Conservation (phyloP, 2,113 vertebrate species). For the Himantopus leucocephalus region DNA sequence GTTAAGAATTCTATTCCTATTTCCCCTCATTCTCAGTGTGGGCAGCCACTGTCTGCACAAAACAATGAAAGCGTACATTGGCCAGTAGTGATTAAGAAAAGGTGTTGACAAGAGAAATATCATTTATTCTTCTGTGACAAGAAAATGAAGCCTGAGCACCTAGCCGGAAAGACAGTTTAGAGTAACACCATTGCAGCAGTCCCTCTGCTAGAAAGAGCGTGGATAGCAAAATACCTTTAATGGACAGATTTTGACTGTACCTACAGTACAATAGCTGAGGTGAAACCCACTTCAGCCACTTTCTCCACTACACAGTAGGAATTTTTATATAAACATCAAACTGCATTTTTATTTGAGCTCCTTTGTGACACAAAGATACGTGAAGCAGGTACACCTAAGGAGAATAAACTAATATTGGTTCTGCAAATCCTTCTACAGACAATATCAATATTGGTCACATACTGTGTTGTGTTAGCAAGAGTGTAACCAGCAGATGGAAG, state of each 20-base stretch:
- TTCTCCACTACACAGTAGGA: not conserved
- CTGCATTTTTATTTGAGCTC: not conserved
- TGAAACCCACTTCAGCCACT: not conserved
- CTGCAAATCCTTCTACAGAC: not conserved
- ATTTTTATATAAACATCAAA: not conserved
- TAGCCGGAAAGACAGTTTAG: not conserved
- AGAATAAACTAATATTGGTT: not conserved
- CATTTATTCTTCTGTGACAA: not conserved
- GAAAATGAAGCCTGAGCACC: not conserved
- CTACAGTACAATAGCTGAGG: not conserved
- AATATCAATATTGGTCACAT: not conserved
- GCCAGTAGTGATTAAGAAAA: not conserved
- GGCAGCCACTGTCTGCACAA: not conserved
- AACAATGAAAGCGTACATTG: not conserved
- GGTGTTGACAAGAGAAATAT: not conserved
- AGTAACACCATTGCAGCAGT: not conserved
- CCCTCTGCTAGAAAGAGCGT: not conserved
- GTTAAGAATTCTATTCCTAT: not conserved
- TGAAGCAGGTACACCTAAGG: not conserved
- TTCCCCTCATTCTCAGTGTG: not conserved
- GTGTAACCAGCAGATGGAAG: not conserved
- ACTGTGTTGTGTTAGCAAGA: not conserved
- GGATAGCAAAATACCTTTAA: not conserved
- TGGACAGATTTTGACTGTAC: not conserved
- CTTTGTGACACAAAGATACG: not conserved